These are phyloP conservation scores for Sesia bembeciformis DNA, from an alignment of 2,888 invertebrate genomes.

Conservation along the genomic window DNA sequence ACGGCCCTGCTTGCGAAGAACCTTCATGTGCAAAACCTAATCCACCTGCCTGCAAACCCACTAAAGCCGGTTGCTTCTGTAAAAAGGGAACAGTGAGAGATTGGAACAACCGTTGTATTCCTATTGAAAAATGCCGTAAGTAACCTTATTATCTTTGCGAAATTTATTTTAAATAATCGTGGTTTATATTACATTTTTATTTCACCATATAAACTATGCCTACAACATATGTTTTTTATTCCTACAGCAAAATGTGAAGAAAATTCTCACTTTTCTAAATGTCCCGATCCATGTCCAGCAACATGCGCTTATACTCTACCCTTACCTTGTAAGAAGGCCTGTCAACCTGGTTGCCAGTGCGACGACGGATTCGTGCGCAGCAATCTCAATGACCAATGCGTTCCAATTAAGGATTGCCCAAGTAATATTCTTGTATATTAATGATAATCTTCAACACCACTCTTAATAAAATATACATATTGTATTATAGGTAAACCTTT, in stretches of 20 bases:
- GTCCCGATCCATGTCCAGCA: slow-evolving; percentile 1
- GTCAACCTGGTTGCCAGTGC: slow-evolving; percentile 1
- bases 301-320: slow-evolving; percentile 1
- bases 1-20: slow-evolving; percentile 1
- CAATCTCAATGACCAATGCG: slow-evolving; percentile 1
- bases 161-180: neutral
- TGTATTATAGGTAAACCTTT: too few relatives aligned
- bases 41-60: neutral
- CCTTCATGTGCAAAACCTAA: slow-evolving; percentile 3
- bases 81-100: slow-evolving; percentile 6
- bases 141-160: too few relatives aligned
- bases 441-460: neutral
- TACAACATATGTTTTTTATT: too few relatives aligned
- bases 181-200: neutral
- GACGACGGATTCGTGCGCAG: slow-evolving; percentile 1
- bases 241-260: neutral
- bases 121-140: slow-evolving; percentile 1
- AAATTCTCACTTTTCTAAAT: neutral
- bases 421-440: neutral
- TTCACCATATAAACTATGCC: too few relatives aligned
- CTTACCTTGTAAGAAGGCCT: neutral
- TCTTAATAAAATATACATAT: neutral
- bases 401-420: neutral
- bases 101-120: slow-evolving; percentile 3
- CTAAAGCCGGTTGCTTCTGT: slow-evolving; percentile 4